These are phyloP conservation scores for Trididemnum miniatum DNA, from an alignment of 23 tunicate species.

Conservation along the genomic window DNA sequence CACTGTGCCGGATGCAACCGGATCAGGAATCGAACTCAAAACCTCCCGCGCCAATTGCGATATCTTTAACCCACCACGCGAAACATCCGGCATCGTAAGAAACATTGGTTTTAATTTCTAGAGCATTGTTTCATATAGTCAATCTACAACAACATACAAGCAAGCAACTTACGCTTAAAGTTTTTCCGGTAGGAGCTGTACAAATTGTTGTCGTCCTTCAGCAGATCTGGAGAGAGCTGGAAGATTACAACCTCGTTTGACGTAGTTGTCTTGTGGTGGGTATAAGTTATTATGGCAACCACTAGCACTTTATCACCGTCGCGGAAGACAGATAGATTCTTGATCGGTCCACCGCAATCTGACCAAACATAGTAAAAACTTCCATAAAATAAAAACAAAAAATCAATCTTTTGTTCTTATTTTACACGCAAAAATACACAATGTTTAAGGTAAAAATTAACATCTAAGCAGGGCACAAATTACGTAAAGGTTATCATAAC, in stretches of 20 bases:
- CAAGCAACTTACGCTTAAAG: slow-evolving; percentile 49
- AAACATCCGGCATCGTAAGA: too few relatives aligned
- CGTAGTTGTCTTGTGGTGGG: not conserved
- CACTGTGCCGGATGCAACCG: too few relatives aligned
- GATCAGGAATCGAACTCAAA: too few relatives aligned
- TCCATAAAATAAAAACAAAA: not conserved
- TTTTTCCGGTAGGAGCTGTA: slow-evolving; percentile 35
- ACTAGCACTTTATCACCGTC: slow-evolving; percentile 10
- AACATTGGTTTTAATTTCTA: too few relatives aligned
- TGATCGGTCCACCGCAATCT: slow-evolving; percentile 66
- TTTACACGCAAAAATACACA: too few relatives aligned
- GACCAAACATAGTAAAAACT: not conserved
- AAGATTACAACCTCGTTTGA: slow-evolving; percentile 52
- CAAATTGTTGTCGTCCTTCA: slow-evolving; percentile 25
- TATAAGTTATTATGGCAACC: slow-evolving; percentile 17
- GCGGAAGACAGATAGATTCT: slow-evolving; percentile 29
- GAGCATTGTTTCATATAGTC: too few relatives aligned
- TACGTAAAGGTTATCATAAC: too few relatives aligned
- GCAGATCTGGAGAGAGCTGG: slow-evolving; percentile 19
- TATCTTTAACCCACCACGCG: too few relatives aligned
- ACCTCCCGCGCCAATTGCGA: too few relatives aligned
- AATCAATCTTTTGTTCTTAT: not conserved
- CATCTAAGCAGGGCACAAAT: too few relatives aligned
- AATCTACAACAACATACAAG: too few relatives aligned
- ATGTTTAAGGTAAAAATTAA: too few relatives aligned